These are phyloP conservation scores for Peribatodes rhomboidaria DNA, from an alignment of 2,888 invertebrate genomes.

Conservation along the genomic window DNA sequence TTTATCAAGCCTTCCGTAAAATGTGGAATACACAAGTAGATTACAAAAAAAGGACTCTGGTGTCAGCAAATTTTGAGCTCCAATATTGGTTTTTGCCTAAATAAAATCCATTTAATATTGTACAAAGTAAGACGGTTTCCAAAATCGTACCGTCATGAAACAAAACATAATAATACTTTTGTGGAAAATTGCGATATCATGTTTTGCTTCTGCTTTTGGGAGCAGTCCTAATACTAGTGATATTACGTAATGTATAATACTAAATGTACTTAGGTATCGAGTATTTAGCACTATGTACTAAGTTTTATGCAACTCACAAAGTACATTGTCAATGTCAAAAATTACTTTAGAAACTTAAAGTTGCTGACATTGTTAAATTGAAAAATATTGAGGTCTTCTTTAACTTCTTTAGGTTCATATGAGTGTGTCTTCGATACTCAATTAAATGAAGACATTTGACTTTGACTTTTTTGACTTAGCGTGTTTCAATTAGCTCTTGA, in stretches of 20 bases:
- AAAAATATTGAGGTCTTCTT: background rate
- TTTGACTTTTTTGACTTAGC: no score
- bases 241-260: no score
- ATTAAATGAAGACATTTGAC: no score
- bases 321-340: no score
- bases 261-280: no score
- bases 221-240: background rate
- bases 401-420: no score
- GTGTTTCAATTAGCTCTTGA: no score
- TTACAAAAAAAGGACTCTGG: conserved; percentile 17
- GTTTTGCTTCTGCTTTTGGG: background rate
- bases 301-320: no score
- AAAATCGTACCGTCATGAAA: background rate
- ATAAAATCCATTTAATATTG: background rate
- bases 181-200: background rate
- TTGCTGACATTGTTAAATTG: no score
- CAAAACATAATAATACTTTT: background rate
- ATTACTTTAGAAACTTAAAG: no score
- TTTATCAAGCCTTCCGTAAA: conserved; percentile 22
- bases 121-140: background rate
- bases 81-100: conserved; percentile 8
- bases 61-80: conserved; percentile 18
- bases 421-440: no score
- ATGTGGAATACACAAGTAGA: conserved; percentile 18
- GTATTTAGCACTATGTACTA: no score